Conservation (phyloP, 1,140 invertebrate species). For the Sinella curviseta region DNA sequence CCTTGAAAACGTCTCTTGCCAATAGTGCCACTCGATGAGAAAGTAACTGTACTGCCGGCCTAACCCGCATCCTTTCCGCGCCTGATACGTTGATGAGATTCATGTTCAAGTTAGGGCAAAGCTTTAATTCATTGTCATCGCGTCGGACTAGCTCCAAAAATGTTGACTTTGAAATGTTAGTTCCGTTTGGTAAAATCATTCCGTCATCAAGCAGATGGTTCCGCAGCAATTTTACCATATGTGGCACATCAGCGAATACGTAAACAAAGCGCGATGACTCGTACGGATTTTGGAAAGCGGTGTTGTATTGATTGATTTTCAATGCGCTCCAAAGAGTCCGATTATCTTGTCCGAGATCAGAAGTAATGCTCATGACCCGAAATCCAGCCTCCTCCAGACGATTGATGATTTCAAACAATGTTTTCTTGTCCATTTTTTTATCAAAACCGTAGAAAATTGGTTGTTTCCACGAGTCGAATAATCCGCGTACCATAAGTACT, state of each 20-base stretch:
- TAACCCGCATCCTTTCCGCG: too few species aligned
- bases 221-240: neutral
- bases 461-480: slow-evolving; percentile 44
- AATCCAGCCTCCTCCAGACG: slow-evolving; percentile 31
- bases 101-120: too few species aligned
- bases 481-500: slow-evolving; percentile 42
- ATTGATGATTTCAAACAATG: slow-evolving; percentile 29
- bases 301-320: neutral
- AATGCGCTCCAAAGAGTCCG: slow-evolving; percentile 32
- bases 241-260: neutral
- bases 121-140: too few species aligned
- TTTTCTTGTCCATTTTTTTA: slow-evolving; percentile 29
- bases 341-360: slow-evolving; percentile 35
- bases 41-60: too few species aligned
- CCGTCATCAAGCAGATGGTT: neutral
- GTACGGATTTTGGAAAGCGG: neutral
- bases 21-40: too few species aligned
- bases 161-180: too few species aligned
- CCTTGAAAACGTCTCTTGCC: too few species aligned
- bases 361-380: slow-evolving; percentile 29
- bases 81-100: too few species aligned
- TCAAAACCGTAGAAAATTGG: slow-evolving; percentile 47
- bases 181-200: too few species aligned
- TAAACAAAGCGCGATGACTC: too few species aligned
- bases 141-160: too few species aligned